phyloP scores from a whole-genome alignment of 2,888 invertebrate species.

The Ernsta delagoae region DNA sequence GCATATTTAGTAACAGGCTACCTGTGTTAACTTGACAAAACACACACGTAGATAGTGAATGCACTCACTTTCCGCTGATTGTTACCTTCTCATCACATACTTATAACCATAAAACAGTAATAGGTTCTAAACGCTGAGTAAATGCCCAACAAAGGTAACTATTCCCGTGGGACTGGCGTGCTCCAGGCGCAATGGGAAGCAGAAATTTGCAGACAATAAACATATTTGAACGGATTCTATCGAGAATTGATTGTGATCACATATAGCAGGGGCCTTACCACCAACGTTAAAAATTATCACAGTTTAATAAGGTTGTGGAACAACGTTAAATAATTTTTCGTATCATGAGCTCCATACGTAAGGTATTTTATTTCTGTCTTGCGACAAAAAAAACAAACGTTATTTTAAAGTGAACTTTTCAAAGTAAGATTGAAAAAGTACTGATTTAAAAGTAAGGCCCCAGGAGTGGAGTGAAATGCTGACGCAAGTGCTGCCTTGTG shows the following conservation, averaged over 20 bases:
- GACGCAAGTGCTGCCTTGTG: too few relatives aligned
- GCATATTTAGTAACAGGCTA: constrained; percentile 7
- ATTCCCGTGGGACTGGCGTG: constrained; percentile 53
- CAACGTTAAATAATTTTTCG: too few relatives aligned
- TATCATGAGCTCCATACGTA: too few relatives aligned
- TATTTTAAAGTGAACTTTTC: constrained; percentile 7
- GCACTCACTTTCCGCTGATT: constrained; percentile 26
- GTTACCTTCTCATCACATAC: constrained; percentile 29
- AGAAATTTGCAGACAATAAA: constrained; percentile 34
- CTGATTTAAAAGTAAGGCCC: too few relatives aligned
- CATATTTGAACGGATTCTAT: constrained; percentile 34
- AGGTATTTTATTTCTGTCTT: too few relatives aligned
- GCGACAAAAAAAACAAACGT: too few relatives aligned
- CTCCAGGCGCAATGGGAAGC: constrained; percentile 46
- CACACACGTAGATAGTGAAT: constrained; percentile 39
- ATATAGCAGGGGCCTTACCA: too few relatives aligned
- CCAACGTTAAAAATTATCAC: too few relatives aligned
- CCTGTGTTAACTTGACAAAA: constrained; percentile 36
- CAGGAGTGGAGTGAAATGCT: too few relatives aligned
- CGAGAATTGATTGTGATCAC: constrained; percentile 32
- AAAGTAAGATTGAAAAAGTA: too few relatives aligned
- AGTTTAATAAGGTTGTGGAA: too few relatives aligned
- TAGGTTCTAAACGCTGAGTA: constrained; percentile 35
- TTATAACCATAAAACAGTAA: constrained; percentile 39
- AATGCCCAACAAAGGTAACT: constrained; percentile 43